phyloP scores from a whole-genome alignment of 1,140 invertebrate genomes.

The Drepana arcuata region DNA sequence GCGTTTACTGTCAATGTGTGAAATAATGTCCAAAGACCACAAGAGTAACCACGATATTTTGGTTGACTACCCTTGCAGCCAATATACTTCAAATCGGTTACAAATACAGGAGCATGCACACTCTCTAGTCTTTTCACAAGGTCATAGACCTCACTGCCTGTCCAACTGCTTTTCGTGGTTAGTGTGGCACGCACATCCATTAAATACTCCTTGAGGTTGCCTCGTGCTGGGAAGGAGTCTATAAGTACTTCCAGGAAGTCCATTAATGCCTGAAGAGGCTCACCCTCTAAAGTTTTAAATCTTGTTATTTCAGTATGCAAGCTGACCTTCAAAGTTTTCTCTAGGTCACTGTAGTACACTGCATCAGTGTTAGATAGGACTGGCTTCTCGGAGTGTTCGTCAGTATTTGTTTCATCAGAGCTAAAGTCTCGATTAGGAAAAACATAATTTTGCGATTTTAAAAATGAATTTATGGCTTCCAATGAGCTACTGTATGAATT shows the following conservation, averaged over 20 bases:
- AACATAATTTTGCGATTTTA: slow-evolving; percentile 59
- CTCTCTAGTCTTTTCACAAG: slow-evolving; percentile 71
- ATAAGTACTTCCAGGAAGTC: slow-evolving; percentile 80
- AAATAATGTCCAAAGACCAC: slow-evolving; percentile 95
- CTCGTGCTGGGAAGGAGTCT: slow-evolving; percentile 81
- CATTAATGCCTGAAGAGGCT: slow-evolving; percentile 80
- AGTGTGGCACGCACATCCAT: slow-evolving; percentile 69
- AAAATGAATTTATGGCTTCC: slow-evolving; percentile 69
- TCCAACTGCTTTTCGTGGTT: slow-evolving; percentile 58
- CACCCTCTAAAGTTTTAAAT: slow-evolving; percentile 77
- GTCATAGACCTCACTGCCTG: slow-evolving; percentile 73
- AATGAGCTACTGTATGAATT: slow-evolving; percentile 58
- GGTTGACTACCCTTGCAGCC: slow-evolving; percentile 86
- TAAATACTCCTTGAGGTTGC: slow-evolving; percentile 77
- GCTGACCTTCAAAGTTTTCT: slow-evolving; percentile 85
- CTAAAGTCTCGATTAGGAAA: slow-evolving; percentile 28
- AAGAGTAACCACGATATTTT: slow-evolving; percentile 90
- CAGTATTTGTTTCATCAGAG: slow-evolving; percentile 14
- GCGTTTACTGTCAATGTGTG: slow-evolving; percentile 93
- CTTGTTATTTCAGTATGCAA: slow-evolving; percentile 86
- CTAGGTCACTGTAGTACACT: slow-evolving; percentile 89
- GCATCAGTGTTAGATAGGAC: slow-evolving; percentile 33
- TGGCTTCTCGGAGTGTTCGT: slow-evolving; percentile 49
- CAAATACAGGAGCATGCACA: slow-evolving; percentile 71
- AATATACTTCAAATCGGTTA: slow-evolving; percentile 77